These are phyloP conservation scores for Chaetogeoica ovagalla DNA, from an alignment of 2,888 invertebrate species.

Conservation along the genomic window DNA sequence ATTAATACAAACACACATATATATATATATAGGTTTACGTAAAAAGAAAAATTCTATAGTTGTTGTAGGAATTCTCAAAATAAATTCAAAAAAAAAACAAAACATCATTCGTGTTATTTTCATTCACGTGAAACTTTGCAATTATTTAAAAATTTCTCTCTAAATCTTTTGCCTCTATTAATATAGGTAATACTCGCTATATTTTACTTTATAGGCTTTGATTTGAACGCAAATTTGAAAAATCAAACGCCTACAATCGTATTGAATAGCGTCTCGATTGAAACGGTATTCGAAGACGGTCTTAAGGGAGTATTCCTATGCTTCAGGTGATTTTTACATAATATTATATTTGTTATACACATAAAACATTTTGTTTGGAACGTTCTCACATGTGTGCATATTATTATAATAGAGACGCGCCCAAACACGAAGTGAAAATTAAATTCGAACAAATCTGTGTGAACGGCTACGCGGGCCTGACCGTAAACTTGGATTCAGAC, in stretches of 20 bases:
- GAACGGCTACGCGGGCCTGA: not conserved
- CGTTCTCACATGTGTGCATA: too few species aligned
- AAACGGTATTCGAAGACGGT: not conserved
- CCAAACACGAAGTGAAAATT: not conserved
- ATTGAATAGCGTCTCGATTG: not conserved
- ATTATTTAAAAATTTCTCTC: not conserved
- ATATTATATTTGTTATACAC: not conserved
- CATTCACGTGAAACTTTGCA: too few species aligned
- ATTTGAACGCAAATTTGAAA: conserved; percentile 9
- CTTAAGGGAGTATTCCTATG: conserved; percentile 13
- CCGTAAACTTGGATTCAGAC: conserved; percentile 15
- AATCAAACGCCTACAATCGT: not conserved
- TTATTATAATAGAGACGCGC: not conserved
- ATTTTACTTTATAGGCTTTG: not conserved
- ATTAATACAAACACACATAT: too few species aligned
- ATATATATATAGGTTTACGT: too few species aligned
- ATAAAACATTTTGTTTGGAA: not conserved
- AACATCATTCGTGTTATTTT: too few species aligned
- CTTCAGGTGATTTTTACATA: conserved; percentile 13
- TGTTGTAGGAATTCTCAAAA: too few species aligned
- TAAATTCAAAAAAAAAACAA: too few species aligned
- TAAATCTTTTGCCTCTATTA: not conserved
- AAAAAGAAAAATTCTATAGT: too few species aligned
- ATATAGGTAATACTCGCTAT: not conserved
- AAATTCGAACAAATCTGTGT: not conserved